Conservation (phyloP, 2,113 vertebrate species). For the Lophochroa leadbeateri region DNA sequence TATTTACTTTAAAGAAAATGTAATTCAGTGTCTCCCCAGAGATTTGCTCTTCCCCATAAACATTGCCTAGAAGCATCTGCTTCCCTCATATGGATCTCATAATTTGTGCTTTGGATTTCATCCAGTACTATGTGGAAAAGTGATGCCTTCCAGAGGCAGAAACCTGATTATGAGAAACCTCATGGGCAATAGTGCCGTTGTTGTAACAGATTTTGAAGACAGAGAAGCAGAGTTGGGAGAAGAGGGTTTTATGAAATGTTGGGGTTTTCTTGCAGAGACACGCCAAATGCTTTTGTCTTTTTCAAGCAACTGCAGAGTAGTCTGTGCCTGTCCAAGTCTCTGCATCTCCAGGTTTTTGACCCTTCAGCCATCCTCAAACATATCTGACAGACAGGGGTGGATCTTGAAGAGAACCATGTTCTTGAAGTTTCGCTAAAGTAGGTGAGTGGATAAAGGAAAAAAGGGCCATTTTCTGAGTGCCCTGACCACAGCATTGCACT, state of each 20-base stretch:
- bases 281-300: not conserved
- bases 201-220: slow-evolving; percentile 44
- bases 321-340: not conserved
- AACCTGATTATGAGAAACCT: slow-evolving; percentile 57
- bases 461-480: not conserved
- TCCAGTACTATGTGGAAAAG: slow-evolving; percentile 49
- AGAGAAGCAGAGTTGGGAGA: not conserved
- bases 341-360: not conserved
- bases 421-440: not conserved
- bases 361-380: not conserved
- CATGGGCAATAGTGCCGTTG: slow-evolving; percentile 32
- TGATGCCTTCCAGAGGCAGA: slow-evolving; percentile 66
- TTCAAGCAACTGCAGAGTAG: not conserved
- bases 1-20: slow-evolving; percentile 42
- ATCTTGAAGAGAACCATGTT: not conserved
- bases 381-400: not conserved
- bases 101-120: slow-evolving; percentile 61
- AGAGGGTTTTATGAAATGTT: not conserved
- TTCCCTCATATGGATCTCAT: slow-evolving; percentile 60
- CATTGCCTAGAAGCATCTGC: slow-evolving; percentile 59
- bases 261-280: not conserved
- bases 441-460: not conserved
- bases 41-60: slow-evolving; percentile 53
- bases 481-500: accelerated
- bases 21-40: slow-evolving; percentile 43